A percentile compares a stretch with the other conserved stretches of the same genome.
phyloP scores from a whole-genome alignment of 2,888 invertebrate species.

The Hirudinaria manillensis region DNA sequence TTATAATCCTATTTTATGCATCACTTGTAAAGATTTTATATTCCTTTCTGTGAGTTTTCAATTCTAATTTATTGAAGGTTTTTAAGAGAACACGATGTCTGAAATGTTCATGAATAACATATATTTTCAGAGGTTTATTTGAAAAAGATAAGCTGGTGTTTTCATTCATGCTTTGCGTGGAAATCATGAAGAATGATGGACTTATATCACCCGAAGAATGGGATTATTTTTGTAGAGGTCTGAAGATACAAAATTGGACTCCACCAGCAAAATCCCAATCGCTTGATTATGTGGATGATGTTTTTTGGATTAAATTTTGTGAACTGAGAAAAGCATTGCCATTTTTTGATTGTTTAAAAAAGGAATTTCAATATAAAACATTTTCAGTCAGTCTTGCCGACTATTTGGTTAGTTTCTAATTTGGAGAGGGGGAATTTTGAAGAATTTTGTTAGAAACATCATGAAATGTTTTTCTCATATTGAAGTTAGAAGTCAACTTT shows the following conservation, averaged over 20 bases:
- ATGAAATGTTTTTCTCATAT: background rate
- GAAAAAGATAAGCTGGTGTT: conserved; percentile 56
- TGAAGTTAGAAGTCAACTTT: too few relatives aligned
- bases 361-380: conserved; percentile 46
- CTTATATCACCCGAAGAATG: conserved; percentile 64
- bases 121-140: conserved; percentile 50
- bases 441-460: too few relatives aligned
- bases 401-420: background rate
- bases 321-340: conserved; percentile 63
- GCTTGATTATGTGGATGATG: conserved; percentile 61
- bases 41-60: background rate
- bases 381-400: background rate
- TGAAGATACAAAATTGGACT: conserved; percentile 47
- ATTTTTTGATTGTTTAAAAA: conserved; percentile 48
- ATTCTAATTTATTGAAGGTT: too few relatives aligned
- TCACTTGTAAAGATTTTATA: background rate
- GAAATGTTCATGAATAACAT: background rate
- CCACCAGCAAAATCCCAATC: conserved; percentile 57
- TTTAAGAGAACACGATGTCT: background rate
- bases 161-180: conserved; percentile 68
- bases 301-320: conserved; percentile 66
- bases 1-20: background rate
- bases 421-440: background rate
- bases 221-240: conserved; percentile 74
- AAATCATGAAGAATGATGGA: conserved; percentile 66